Percentiles rank a stretch among this genome's conserved stretches.
Evolutionary conservation across 2,113 vertebrate species (phyloP).

Genomic region (Rhinolophus ferrumequinum): DNA sequence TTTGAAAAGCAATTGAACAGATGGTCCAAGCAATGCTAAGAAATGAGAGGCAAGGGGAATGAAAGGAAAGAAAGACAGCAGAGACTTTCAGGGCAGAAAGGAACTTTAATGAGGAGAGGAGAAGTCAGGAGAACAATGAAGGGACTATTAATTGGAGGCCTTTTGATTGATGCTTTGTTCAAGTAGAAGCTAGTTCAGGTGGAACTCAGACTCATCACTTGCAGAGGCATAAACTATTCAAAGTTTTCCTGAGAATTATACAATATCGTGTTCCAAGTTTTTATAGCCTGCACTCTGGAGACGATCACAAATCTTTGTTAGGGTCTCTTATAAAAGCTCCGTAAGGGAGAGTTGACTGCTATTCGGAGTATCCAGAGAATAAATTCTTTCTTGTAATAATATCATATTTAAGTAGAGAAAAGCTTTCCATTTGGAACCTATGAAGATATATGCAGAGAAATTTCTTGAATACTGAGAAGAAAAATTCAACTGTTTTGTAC

Average conservation of each 20-base stretch:
- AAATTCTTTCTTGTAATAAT: not conserved
- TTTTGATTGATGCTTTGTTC: slow-evolving; percentile 2
- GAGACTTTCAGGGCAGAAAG: not conserved
- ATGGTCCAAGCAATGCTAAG: not conserved
- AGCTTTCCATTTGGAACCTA: not conserved
- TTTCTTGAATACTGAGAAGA: slow-evolving; percentile 31
- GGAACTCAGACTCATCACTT: not conserved
- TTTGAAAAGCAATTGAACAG: not conserved
- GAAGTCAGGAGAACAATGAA: not conserved
- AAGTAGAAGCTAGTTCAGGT: not conserved
- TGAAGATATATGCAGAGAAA: not conserved
- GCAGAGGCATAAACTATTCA: not conserved
- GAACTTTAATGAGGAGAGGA: slow-evolving; percentile 49
- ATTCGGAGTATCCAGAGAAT: not conserved
- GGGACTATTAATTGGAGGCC: not conserved
- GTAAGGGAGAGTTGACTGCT: not conserved
- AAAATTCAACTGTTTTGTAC: not conserved
- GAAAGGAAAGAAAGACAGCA: not conserved
- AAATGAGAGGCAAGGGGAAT: not conserved
- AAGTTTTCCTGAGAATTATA: not conserved
- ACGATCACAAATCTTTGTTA: not conserved
- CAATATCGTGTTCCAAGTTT: not conserved
- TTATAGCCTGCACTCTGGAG: not conserved
- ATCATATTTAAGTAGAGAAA: not conserved
- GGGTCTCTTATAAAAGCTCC: not conserved